A percentile compares a stretch with the other conserved stretches of the same genome.
These are phyloP conservation scores for Drosophila dunni DNA, from an alignment of 1,140 invertebrate genomes.

Conservation along the genomic window DNA sequence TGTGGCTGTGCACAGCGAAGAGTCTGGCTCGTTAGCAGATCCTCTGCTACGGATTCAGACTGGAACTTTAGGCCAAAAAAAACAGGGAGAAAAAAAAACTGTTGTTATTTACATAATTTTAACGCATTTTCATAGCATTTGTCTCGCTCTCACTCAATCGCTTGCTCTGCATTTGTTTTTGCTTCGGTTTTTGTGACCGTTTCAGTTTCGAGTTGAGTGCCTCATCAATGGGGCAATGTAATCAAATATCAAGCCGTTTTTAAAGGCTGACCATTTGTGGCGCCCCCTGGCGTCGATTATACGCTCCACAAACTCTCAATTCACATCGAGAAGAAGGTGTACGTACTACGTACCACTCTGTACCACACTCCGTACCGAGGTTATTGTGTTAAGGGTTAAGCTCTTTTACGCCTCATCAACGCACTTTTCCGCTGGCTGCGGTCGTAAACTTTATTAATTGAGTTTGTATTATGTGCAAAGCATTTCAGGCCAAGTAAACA, in stretches of 20 bases:
- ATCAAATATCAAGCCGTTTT: constrained; percentile 39
- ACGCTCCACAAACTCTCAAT: constrained; percentile 13
- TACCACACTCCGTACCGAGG: background rate
- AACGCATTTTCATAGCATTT: constrained; percentile 25
- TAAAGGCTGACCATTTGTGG: constrained; percentile 31
- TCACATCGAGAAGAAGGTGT: constrained; percentile 2
- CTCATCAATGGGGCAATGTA: constrained; percentile 36
- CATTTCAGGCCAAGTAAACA: background rate
- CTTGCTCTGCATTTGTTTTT: background rate
- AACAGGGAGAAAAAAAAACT: too few relatives aligned
- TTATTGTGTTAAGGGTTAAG: constrained; percentile 51
- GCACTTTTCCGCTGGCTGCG: constrained; percentile 64
- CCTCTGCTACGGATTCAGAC: constrained; percentile 9
- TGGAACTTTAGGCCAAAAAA: constrained; percentile 12
- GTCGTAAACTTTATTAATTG: constrained; percentile 75
- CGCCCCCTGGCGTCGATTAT: constrained; percentile 11
- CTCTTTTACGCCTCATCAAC: constrained; percentile 71
- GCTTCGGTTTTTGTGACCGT: background rate
- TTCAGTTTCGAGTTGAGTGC: constrained; percentile 20
- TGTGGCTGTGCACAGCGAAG: constrained; percentile 42
- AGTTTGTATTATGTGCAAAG: constrained; percentile 61
- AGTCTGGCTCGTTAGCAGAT: constrained; percentile 41
- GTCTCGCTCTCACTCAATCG: background rate
- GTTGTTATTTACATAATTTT: constrained; percentile 15
- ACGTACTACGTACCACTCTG: background rate